Percentiles rank a stretch among this genome's conserved stretches.
Conservation (phyloP, 1,140 invertebrate species). For the Drosophila burlai region DNA sequence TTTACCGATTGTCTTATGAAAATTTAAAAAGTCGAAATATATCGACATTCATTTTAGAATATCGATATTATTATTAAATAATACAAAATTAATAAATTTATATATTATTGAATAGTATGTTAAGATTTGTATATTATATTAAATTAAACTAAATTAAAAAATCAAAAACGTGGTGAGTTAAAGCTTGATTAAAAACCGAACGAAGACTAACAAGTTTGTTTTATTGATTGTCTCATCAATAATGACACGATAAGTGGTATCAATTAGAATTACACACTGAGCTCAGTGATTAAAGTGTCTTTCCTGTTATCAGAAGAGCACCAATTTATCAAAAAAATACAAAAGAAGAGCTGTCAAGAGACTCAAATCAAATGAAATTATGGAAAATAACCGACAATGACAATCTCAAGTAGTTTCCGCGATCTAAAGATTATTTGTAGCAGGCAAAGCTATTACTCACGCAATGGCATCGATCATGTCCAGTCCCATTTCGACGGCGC, state of each 20-base stretch:
- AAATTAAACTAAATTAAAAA: too few species aligned
- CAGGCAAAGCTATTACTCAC: slow-evolving; percentile 86
- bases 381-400: slow-evolving; percentile 3
- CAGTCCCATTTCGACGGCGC: slow-evolving; percentile 95
- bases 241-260: slow-evolving; percentile 1
- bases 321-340: background rate
- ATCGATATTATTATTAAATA: too few species aligned
- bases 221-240: slow-evolving; percentile 4
- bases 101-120: too few species aligned
- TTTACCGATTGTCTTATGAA: too few species aligned
- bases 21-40: too few species aligned
- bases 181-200: too few species aligned
- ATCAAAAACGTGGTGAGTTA: too few species aligned
- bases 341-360: background rate
- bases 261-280: background rate
- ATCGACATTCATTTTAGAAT: too few species aligned
- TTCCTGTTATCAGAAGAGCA: background rate
- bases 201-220: background rate
- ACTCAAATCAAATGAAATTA: background rate
- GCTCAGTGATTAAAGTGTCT: background rate
- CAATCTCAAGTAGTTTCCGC: background rate
- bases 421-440: background rate
- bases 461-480: slow-evolving; percentile 96
- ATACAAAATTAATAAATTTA: too few species aligned
- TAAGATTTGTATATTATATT: too few species aligned